Percentiles rank a stretch among this genome's conserved stretches.
Conservation (phyloP, 2,797 vertebrate genomes). For the Gobionotothen gibberifrons region DNA sequence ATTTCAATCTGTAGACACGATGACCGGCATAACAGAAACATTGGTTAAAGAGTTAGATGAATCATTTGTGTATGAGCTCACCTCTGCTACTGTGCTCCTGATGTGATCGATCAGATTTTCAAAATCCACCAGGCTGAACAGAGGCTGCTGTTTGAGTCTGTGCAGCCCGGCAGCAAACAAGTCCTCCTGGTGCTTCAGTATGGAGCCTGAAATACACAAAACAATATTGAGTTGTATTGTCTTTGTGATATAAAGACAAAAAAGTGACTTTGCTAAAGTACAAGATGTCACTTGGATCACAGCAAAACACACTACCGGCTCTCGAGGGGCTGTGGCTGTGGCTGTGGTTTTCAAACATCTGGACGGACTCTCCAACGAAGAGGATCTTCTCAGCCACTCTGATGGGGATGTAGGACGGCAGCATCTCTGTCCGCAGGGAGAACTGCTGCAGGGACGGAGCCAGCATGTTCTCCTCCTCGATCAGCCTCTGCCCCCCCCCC, state of each 20-base stretch:
- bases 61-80: slow-evolving; percentile 50
- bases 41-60: too few relatives aligned
- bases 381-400: slow-evolving; percentile 98
- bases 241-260: neutral
- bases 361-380: slow-evolving; percentile 98
- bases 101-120: slow-evolving; percentile 95
- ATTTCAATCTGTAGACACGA: too few relatives aligned
- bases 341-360: slow-evolving; percentile 99
- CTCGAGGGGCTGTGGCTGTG: slow-evolving; percentile 92
- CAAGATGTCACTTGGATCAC: neutral
- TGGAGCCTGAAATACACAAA: slow-evolving; percentile 86
- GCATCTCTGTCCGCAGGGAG: slow-evolving; percentile 94
- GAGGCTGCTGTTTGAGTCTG: slow-evolving; percentile 93
- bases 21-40: too few relatives aligned
- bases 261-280: rapidly evolving
- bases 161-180: slow-evolving; percentile 93
- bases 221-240: neutral
- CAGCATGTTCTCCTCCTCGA: slow-evolving; percentile 99
- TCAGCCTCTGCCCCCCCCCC: slow-evolving; percentile 86
- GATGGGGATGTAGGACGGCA: slow-evolving; percentile 96
- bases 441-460: slow-evolving; percentile 98
- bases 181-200: slow-evolving; percentile 97
- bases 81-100: slow-evolving; percentile 96
- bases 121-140: slow-evolving; percentile 96
- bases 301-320: slow-evolving; percentile 83